A percentile compares a stretch with the other conserved stretches of the same genome.
Evolutionary conservation across 1,140 invertebrate genomes (phyloP).

Genomic region (Bacillus rossius): DNA sequence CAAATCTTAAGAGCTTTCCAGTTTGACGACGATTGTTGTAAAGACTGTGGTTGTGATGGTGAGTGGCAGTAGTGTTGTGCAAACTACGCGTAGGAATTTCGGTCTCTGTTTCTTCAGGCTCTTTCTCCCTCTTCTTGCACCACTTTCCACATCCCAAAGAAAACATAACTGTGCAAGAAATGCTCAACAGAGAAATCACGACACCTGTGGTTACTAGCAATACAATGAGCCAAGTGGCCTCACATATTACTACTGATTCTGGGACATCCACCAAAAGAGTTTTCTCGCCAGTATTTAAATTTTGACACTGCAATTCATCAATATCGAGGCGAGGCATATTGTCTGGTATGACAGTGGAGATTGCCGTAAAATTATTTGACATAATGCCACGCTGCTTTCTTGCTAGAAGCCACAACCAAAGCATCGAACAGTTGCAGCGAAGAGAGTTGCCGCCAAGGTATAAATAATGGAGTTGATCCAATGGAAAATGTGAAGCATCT

Average conservation of each 20-base stretch:
- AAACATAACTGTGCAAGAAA: not conserved
- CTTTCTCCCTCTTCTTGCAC: not conserved
- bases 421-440: conserved; percentile 78
- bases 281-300: not conserved
- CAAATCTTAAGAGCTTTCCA: not conserved
- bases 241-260: conserved; percentile 8
- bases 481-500: conserved; percentile 65
- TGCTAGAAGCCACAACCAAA: conserved; percentile 76
- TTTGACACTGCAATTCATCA: not conserved
- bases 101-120: too few species aligned
- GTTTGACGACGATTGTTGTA: not conserved
- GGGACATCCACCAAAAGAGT: conserved; percentile 2
- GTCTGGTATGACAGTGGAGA: not conserved
- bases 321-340: conserved; percentile 5
- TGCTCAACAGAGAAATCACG: not conserved
- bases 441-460: conserved; percentile 76
- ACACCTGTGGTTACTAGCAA: conserved; percentile 6
- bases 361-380: not conserved
- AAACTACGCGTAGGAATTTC: too few species aligned
- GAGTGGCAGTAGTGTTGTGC: not conserved
- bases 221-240: conserved; percentile 4
- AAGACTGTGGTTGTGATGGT: not conserved
- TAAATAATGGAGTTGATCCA: conserved; percentile 62
- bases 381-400: conserved; percentile 16
- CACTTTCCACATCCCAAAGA: not conserved